A percentile compares a stretch with the other conserved stretches of the same genome.
Conservation (phyloP, 2,888 invertebrate species). For the Melolontha melolontha region DNA sequence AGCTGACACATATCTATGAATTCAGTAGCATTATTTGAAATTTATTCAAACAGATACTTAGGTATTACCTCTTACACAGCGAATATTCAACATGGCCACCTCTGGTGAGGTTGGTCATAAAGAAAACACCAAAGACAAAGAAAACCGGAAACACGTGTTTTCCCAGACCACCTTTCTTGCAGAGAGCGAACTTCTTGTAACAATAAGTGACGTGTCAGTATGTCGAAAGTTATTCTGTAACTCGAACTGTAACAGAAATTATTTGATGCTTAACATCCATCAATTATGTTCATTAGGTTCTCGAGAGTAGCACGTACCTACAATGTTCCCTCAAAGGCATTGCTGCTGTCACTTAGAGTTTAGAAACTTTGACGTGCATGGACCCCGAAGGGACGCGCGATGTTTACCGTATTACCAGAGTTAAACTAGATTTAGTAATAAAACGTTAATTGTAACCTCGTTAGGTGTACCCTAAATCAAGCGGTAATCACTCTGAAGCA, state of each 20-base stretch:
- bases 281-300: constrained; percentile 43
- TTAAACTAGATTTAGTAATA: constrained; percentile 31
- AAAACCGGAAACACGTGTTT: too few relatives aligned
- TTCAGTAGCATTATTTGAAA: too few relatives aligned
- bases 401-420: constrained; percentile 5
- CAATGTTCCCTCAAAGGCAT: constrained; percentile 15
- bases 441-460: constrained; percentile 25
- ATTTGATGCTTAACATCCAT: constrained; percentile 41
- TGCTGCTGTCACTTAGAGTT: constrained; percentile 27
- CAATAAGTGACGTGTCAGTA: too few relatives aligned
- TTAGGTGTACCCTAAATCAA: constrained; percentile 25
- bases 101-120: too few relatives aligned
- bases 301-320: constrained; percentile 7
- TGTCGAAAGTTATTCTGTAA: too few relatives aligned
- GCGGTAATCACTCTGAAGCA: constrained; percentile 46
- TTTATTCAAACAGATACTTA: too few relatives aligned
- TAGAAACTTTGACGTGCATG: constrained; percentile 24
- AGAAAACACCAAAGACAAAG: too few relatives aligned
- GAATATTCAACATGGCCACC: too few relatives aligned
- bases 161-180: too few relatives aligned
- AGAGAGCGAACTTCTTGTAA: too few relatives aligned
- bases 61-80: too few relatives aligned
- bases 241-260: constrained; percentile 21
- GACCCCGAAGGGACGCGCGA: constrained; percentile 24
- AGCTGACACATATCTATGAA: too few relatives aligned